Base-by-base conservation (phyloP, 2,113 vertebrate genomes). In the Aegithalos caudatus region DNA sequence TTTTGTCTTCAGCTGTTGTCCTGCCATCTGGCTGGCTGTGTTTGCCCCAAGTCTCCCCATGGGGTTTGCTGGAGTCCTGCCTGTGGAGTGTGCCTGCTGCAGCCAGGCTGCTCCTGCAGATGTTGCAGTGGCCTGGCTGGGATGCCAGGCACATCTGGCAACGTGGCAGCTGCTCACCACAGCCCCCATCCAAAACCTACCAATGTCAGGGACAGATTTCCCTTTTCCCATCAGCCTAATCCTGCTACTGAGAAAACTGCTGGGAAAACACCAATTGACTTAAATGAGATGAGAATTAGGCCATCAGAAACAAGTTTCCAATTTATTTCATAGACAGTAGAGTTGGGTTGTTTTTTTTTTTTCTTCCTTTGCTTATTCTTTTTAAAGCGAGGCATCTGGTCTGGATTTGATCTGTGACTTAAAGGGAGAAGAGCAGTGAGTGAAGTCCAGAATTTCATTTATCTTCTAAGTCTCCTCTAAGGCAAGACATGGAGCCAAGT, bases 381-480 rank as follows among this genome's bases (percentile, higher is more conserved):
- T 72, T 57, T 81, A 33, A 95, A 94, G 54, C 11, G 53, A 93
- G 76, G 84, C 93, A 95, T 94, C 91, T 95, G 89, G 81, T 95
- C 91, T 93, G 95, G 86, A 92, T 97, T 97, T 96, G 76, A 78
- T 93, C 73, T 93, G 48, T 51, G 81, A 88, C 66, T 95, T 95
- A 86, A 74, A 94, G 86, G 81, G 93, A 94, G 90, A 88, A 80
- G 83, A 94, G 64, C 78, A 93, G 53, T 9, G 51, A 84, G 50
- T 21, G 61, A 87, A 90, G 84, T 94, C 80, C 79, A 83, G 81
- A 93, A 70, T 57, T 50, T 90, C 76, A 89, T 93, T 81, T 90
- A 91, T 96, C 96, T 94, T 90, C 84, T 61, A 48, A 38, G 47
- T 64, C n/a, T 81, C 57, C 61, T 94, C 71, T 83, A 54, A 86